Percentiles rank a stretch among this genome's conserved stretches.
Conservation (phyloP, 2,113 vertebrate species). For the Takifugu bimaculatus region DNA sequence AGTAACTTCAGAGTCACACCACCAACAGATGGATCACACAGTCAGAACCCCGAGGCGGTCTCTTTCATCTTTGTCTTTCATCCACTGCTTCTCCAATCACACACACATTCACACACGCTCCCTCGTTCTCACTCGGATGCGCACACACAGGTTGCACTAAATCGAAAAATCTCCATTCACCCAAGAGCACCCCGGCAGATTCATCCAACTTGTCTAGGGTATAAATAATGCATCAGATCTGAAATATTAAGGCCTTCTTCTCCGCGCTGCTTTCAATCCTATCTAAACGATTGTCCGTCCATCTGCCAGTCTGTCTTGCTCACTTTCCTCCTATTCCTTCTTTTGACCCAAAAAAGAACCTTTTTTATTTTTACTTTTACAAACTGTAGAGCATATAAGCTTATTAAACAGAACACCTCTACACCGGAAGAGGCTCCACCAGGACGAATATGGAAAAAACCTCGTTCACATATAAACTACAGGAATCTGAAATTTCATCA, state of each 20-base stretch:
- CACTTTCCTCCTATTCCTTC: not conserved
- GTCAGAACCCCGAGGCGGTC: constrained; percentile 44
- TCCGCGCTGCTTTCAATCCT: constrained; percentile 44
- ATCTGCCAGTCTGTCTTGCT: constrained; percentile 20
- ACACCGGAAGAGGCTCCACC: not conserved
- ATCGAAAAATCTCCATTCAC: constrained; percentile 55
- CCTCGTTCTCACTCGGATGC: constrained; percentile 13
- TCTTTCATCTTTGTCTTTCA: constrained; percentile 72
- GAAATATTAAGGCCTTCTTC: constrained; percentile 60
- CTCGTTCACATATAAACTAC: not conserved
- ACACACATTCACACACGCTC: constrained; percentile 17
- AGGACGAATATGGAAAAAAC: not conserved
- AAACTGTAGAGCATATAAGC: not conserved
- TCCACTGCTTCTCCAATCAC: constrained; percentile 43
- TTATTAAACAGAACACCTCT: not conserved
- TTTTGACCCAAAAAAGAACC: constrained; percentile 5
- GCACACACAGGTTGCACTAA: constrained; percentile 18
- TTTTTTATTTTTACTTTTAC: no score
- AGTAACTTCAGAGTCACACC: constrained; percentile 44
- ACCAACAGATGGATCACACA: constrained; percentile 62
- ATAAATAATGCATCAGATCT: constrained; percentile 66
- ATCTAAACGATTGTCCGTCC: constrained; percentile 38
- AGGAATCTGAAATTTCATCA: not conserved
- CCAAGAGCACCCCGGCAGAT: constrained; percentile 55
- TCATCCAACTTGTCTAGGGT: constrained; percentile 25